Evolutionary conservation across 2,888 invertebrate genomes (phyloP), one percentile per base, ranked within the genome.

Genomic region (Acrobasis suavella): DNA sequence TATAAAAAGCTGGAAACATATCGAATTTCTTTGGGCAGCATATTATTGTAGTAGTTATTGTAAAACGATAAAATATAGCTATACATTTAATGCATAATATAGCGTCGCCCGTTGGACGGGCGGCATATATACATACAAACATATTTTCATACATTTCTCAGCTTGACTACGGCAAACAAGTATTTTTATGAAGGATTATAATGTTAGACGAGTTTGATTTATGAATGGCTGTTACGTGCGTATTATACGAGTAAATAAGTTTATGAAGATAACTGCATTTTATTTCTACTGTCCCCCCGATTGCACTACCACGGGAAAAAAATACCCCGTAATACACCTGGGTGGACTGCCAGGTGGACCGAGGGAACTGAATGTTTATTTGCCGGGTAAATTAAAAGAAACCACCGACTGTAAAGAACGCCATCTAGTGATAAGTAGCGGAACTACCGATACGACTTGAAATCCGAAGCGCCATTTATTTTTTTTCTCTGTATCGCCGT

Each of bases 201-300:
- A 59, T 58, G 58, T 63, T 54, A 15, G 46, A 39, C 52, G 42
- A 54, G 58, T 50, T 58, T 60, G 54, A 61, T 61, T 59, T 37
- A 65, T 65, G 69, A 67, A 75, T 76, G 77, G 77, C 78, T 81
- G 81, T 75, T 72, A 69, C 68, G 75, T 73, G 73, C 73, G 70
- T 67, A 64, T 71, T 66, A 70, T 76, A 74, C 67, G 72, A 82
- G 72, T 82, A 83, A 76, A 83, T 81, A 79, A 76, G 71, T 80
- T 72, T 78, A 78, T 73, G 74, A 75, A 68, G 72, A 65, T 62
- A 14, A 32, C 58, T 63, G 60, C 54, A 49, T 68, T 72, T 75
- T 73, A 64, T 68, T 80, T 77, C 2, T 39, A 12, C 22, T 15
- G 1, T 17, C 14, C 16, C 15, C 22, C 22, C 22, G 5, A 7